A percentile compares a stretch with the other conserved stretches of the same genome.
Conservation (phyloP, 30 jellyfish, hydroid and myxozoan genomes). For the Phacellophora camtschatica region DNA sequence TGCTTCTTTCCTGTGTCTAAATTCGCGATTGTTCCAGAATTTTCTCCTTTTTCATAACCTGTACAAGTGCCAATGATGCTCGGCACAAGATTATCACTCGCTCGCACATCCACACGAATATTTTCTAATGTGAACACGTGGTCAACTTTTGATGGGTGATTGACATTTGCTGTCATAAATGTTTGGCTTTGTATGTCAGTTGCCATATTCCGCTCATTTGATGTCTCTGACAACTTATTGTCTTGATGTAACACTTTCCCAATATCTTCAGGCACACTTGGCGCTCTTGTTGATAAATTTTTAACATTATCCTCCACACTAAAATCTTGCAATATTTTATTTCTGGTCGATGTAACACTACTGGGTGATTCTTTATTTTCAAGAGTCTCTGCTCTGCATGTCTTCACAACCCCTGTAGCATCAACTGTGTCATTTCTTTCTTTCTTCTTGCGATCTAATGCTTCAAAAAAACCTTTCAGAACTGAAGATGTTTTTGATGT, state of each 20-base stretch:
- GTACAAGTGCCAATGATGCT: background rate
- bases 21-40: background rate
- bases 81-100: slow-evolving; percentile 18
- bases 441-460: slow-evolving; percentile 42
- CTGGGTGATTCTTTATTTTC: background rate
- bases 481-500: slow-evolving; percentile 41
- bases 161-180: background rate
- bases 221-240: background rate
- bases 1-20: background rate
- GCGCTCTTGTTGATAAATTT: background rate
- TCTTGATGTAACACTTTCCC: background rate
- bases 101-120: slow-evolving; percentile 16
- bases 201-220: background rate
- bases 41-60: background rate
- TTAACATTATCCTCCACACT: background rate
- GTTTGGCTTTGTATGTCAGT: background rate
- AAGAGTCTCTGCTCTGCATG: too few species aligned
- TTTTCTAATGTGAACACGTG: background rate
- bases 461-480: slow-evolving; percentile 49
- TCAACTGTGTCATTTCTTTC: background rate
- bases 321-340: background rate
- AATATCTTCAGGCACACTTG: background rate
- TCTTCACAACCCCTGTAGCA: background rate
- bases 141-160: background rate
- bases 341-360: background rate